Conservation (phyloP, 2,113 vertebrate species). For the Tringa solitaria region DNA sequence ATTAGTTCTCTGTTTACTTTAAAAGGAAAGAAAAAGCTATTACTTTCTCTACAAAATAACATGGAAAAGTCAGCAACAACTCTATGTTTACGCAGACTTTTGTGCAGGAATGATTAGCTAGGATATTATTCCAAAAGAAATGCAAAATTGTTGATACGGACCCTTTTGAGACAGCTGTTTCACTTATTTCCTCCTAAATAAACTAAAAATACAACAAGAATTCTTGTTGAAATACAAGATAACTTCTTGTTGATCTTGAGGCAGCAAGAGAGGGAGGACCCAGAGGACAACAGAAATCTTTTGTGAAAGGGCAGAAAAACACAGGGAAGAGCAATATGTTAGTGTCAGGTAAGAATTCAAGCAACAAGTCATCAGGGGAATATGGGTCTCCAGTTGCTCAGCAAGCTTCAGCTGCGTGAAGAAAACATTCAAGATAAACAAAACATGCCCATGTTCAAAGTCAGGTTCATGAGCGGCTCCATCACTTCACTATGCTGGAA, state of each 20-base stretch:
- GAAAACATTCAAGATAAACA: not conserved
- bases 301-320: not conserved
- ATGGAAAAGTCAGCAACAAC: not conserved
- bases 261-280: not conserved
- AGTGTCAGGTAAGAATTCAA: not conserved
- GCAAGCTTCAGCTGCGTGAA: not conserved
- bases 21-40: not conserved
- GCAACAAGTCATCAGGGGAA: not conserved
- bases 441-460: not conserved
- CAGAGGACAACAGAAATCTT: not conserved
- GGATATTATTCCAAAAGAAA: not conserved
- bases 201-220: not conserved
- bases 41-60: not conserved
- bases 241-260: not conserved
- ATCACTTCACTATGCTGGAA: not conserved
- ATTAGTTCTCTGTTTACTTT: not conserved
- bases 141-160: not conserved
- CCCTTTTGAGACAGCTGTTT: not conserved
- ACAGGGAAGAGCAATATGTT: not conserved
- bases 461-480: not conserved
- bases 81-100: not conserved
- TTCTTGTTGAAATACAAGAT: not conserved
- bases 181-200: not conserved
- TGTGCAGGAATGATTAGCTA: not conserved
- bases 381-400: not conserved